Evolutionary conservation across 2,113 vertebrate species (phyloP), one percentile per base, ranked within the genome.

Genomic region (Tauraco erythrolophus): DNA sequence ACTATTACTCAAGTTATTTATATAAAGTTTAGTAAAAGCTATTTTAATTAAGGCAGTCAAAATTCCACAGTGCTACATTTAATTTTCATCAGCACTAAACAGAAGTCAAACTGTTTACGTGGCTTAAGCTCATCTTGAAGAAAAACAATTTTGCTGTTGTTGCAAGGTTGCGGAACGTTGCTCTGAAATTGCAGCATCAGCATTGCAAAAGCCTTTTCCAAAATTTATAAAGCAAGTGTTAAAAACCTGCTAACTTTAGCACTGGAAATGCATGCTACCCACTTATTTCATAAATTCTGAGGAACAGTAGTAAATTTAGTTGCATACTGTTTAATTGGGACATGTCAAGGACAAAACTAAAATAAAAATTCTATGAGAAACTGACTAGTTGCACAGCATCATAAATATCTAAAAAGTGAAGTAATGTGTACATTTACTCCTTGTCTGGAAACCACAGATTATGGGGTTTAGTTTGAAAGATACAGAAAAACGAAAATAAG

Each of bases 221-320:
- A 62, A 81, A 62, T 22, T 30, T 65, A 72, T 56, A 72, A 65
- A 60, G 17, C 14, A 69, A 72, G 70, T 10, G 31, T 80, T 64
- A 86, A 35, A 94, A 80, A 14, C 7, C 11, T 14, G 1, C 25
- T 61, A 61, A 87, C 22, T 50, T 87, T 39, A 74, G 41, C 56
- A 45, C 3, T 22, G 11, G 30, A 22, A 70, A 50, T 31, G 43
- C 9, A 65, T 0, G 0, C 16, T 48, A 57, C 27, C 28, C 61
- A 39, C 27, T 51, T 76, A 46, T 83, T 62, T n/a, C 1, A 25
- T 33, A 27, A 45, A 11, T 6, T 65, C 57, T 4, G 0, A 74
- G 68, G 33, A 57, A 72, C 1, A 84, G 11, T 45, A 79, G 54
- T 35, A 84, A 61, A 61, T 43, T 57, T 61, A 54, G 31, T 7